These are phyloP conservation scores for Mizuhopecten yessoensis DNA, from an alignment of 1,140 invertebrate species.

Conservation along the genomic window DNA sequence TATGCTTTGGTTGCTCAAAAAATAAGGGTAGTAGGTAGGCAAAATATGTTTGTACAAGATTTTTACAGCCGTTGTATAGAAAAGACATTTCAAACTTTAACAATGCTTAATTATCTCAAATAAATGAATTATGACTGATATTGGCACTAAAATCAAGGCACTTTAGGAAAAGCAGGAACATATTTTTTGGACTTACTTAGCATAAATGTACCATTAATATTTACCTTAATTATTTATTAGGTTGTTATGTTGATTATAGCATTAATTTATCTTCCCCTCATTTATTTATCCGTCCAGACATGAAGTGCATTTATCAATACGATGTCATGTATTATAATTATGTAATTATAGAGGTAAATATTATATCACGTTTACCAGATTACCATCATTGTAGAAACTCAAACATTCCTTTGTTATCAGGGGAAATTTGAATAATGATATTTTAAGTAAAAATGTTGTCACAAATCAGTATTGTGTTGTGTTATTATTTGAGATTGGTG, in stretches of 20 bases:
- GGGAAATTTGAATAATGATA: slow-evolving; percentile 9
- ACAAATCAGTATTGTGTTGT: slow-evolving; percentile 2
- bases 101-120: too few relatives aligned
- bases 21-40: too few relatives aligned
- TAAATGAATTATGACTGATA: too few relatives aligned
- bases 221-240: not conserved
- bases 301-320: not conserved
- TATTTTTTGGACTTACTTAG: not conserved
- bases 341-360: not conserved
- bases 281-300: not conserved
- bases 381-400: not conserved
- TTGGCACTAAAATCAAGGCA: too few relatives aligned
- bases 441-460: slow-evolving; percentile 29
- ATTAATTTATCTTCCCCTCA: not conserved
- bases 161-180: too few relatives aligned
- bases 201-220: not conserved
- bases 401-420: not conserved
- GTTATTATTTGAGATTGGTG: not conserved
- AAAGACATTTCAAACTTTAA: too few relatives aligned
- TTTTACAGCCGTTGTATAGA: too few relatives aligned
- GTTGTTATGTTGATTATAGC: not conserved
- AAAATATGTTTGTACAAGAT: too few relatives aligned
- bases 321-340: not conserved
- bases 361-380: not conserved
- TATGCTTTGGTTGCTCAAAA: too few relatives aligned